Base-by-base conservation (phyloP, 23 tunicate genomes). In the Phallusia fumigata region DNA sequence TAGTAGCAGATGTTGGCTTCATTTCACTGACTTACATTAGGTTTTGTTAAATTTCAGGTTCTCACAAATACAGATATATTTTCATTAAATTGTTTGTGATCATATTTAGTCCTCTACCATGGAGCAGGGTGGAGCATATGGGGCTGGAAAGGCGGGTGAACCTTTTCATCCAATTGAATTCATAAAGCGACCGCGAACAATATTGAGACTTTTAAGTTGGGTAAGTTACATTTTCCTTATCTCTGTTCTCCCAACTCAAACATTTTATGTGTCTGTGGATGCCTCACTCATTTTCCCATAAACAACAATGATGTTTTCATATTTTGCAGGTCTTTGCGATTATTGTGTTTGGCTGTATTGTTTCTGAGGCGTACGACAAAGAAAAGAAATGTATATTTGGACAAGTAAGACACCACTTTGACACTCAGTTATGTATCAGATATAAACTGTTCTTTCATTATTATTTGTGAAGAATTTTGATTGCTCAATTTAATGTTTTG, bases 71-170 rank as follows among this genome's bases (percentile, higher is more conserved):
- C 47, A 40, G 47, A 10, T 40, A 10, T 40, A 40, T 40, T 40
- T 40, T 5, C 10, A 40, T 3, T 3, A 40, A 40, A 40, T 40
- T 10, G 47, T 40, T 40, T 3, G n/a, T n/a, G 10, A 40, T 3
- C 47, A 40, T 3, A 40, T 40, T 40, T 40, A 40, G 47, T 40
- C 47, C 10, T 40, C 5, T 52, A 78, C 15, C 19, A 89, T 89
- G 94, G 94, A 89, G 32, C 78, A 86, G 31, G 94, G 90, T 30
- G 88, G 98, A 31, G 98, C 98, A 33, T 94, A 94, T 78, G 98
- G 98, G 15, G 98, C 98, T 30, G 90, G 95, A 31, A 93, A 93
- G 81, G 80, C 98, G 0, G 98, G 98, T n/a, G 98, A 93, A 51
- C 85, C 93, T 0, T 93, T 93, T 64, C 65, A 93, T 80, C 84